phyloP scores from a whole-genome alignment of 1,140 invertebrate genomes.

The Antheraea pernyi region DNA sequence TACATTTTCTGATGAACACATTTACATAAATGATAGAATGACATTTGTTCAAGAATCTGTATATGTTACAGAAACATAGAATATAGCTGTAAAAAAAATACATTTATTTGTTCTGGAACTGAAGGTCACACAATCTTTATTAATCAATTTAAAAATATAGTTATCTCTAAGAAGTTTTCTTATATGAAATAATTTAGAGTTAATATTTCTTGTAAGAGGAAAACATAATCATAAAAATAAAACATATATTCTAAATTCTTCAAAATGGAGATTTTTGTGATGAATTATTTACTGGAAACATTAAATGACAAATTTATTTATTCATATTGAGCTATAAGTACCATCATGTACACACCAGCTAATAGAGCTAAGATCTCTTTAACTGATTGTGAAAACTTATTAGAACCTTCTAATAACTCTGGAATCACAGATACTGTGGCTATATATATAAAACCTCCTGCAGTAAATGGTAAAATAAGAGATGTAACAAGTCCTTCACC shows the following conservation, averaged over 20 bases:
- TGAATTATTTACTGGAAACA: conserved; percentile 7
- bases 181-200: not conserved
- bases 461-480: conserved; percentile 97
- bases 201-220: not conserved
- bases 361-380: conserved; percentile 92
- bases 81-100: not conserved
- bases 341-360: conserved; percentile 95
- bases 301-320: conserved; percentile 66
- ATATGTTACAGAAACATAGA: not conserved
- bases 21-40: not conserved
- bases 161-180: no score
- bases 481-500: conserved; percentile 87
- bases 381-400: conserved; percentile 90
- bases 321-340: conserved; percentile 93
- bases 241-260: not conserved
- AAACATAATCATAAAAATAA: not conserved
- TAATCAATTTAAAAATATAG: no score
- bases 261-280: conserved; percentile 8
- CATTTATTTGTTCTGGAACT: no score
- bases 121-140: no score
- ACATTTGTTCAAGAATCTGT: not conserved
- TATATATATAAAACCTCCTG: conserved; percentile 99
- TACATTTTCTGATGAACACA: not conserved
- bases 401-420: conserved; percentile 91
- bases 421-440: conserved; percentile 98